Base-by-base conservation (phyloP, 2,888 invertebrate genomes). In the Zeuzera pyrina region DNA sequence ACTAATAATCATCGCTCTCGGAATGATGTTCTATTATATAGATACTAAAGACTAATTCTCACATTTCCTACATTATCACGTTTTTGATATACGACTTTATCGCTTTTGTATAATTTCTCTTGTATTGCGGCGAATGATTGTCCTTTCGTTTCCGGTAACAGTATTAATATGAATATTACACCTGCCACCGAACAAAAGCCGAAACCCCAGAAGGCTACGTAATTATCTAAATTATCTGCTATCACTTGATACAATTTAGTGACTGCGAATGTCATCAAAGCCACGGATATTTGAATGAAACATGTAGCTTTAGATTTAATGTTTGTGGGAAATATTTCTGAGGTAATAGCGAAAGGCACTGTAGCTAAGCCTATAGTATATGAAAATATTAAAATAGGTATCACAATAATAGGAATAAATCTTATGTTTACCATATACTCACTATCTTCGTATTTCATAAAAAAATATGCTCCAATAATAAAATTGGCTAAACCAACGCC, bases 301-400 rank as follows among this genome's bases (percentile, higher is more conserved):
- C 88, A 87, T 15, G 88, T 87, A 0, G 90, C 88, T 37, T 87
- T 79, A 1, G 89, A 87, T 49, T 89, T 86, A 12, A 87, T 88
- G 44, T 87, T 79, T 2, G 86, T 72, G 24, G 90, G 86, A 57
- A 90, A 87, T 52, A 89, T 77, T 64, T 89, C 89, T 2, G 87
- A 87, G 24, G 87, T 85, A 30, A 88, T 84, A 23, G 88, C 85
- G 52, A 87, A 88, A 15, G 88, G 88, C 43, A 88, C 77, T 2
- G 88, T 87, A 1, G 88, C 88, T 54, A 88, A 77, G 10, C 88
- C 88, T 52, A 88, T 73, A 2, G 87, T 86, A 36, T 87, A 88
- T 21, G 86, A 85, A 45, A 86, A 85, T 66, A 88, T 87, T 68
- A 87, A 88, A 40, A 85, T 70, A 15, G 87, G 84, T 51, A 88